A percentile compares a stretch with the other conserved stretches of the same genome.
phyloP scores from a whole-genome alignment of 2,888 invertebrate genomes.

The Ormia ochracea region DNA sequence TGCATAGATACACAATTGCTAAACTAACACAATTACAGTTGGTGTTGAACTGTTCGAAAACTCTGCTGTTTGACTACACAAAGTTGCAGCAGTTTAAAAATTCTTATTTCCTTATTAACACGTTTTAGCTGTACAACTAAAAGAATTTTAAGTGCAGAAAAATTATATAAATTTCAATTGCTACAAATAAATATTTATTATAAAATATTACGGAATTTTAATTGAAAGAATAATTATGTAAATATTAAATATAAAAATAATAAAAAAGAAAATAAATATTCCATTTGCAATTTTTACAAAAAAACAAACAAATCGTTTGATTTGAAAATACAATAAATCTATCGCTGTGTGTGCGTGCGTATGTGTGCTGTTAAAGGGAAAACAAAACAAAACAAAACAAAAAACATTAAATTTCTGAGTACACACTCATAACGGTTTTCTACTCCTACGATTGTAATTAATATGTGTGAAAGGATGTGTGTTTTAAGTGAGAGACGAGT shows the following conservation, averaged over 20 bases:
- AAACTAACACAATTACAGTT: constrained; percentile 57
- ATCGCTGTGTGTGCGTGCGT: neutral
- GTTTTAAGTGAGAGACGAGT: neutral
- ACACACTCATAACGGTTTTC: neutral
- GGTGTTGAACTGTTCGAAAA: constrained; percentile 58
- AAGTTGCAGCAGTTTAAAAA: constrained; percentile 8
- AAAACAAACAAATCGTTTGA: constrained; percentile 1
- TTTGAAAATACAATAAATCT: constrained; percentile 37
- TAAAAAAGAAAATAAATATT: too few relatives aligned
- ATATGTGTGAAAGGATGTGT: neutral
- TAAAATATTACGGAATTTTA: neutral
- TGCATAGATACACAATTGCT: constrained; percentile 22
- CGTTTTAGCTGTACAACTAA: neutral
- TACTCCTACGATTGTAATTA: neutral
- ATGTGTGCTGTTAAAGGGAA: neutral
- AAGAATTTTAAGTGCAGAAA: neutral
- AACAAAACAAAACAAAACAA: neutral
- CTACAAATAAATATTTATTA: neutral
- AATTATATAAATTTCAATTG: neutral
- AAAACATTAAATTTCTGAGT: neutral
- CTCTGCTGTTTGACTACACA: constrained; percentile 62
- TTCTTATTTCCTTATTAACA: constrained; percentile 18
- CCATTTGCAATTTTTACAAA: neutral
- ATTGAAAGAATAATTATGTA: neutral
- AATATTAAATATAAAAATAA: neutral